Evolutionary conservation across 2,888 invertebrate species (phyloP).

Genomic region (Helleia helle): DNA sequence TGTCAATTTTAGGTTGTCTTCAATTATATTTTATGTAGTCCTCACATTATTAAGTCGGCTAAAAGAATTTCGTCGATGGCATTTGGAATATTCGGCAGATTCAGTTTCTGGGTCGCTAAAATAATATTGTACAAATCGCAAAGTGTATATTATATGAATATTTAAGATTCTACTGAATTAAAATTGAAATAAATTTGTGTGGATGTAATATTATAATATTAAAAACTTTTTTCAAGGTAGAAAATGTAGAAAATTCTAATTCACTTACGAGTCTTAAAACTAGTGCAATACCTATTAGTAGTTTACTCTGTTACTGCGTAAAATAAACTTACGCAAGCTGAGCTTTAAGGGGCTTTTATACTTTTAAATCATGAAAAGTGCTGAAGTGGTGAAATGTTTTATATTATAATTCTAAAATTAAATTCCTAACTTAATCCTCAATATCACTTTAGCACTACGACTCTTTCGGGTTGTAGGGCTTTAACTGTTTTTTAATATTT

Average conservation of each 20-base stretch:
- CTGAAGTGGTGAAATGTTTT: neutral
- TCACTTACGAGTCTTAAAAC: neutral
- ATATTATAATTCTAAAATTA: no score
- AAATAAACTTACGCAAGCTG: conserved; percentile 4
- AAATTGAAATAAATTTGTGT: no score
- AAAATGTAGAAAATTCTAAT: neutral
- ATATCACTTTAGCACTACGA: conserved; percentile 2
- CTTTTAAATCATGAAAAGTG: conserved; percentile 20
- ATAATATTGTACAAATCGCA: conserved; percentile 66
- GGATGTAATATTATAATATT: neutral
- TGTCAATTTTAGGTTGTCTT: no score
- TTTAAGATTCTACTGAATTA: neutral
- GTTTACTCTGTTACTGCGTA: neutral
- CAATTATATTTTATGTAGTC: no score
- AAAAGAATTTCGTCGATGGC: conserved; percentile 32
- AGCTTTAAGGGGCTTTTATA: conserved; percentile 11
- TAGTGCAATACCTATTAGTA: neutral
- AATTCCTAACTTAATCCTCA: conserved; percentile 31
- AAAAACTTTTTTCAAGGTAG: neutral
- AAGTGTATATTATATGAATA: conserved; percentile 19
- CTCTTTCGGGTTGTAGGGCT: conserved; percentile 10
- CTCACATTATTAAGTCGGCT: no score
- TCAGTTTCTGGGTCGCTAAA: conserved; percentile 61
- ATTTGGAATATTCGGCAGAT: conserved; percentile 56
- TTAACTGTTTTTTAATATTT: conserved; percentile 10